Conservation (phyloP, 2,113 vertebrate genomes). For the Trogon surrucura region DNA sequence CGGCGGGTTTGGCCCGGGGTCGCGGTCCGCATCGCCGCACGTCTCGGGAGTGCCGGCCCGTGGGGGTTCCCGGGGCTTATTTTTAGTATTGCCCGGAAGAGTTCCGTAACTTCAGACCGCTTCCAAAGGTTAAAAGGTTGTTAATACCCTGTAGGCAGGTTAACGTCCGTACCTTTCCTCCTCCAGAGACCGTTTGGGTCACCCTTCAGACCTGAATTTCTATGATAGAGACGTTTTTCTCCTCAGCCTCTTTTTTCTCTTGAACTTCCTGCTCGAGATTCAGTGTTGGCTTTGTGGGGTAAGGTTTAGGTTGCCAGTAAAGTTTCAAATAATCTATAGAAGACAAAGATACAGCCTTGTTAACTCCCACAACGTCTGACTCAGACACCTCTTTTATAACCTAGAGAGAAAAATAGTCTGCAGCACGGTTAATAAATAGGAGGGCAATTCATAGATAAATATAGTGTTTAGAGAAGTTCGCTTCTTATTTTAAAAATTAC, state of each 20-base stretch:
- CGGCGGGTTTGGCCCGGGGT: too few relatives aligned
- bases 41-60: not conserved
- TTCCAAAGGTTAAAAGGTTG: not conserved
- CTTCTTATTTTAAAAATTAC: not conserved
- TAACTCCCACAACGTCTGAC: conserved; percentile 42
- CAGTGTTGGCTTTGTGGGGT: not conserved
- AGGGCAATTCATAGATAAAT: not conserved
- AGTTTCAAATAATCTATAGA: not conserved
- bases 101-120: not conserved
- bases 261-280: not conserved
- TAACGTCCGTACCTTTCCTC: not conserved
- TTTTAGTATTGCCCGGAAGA: not conserved
- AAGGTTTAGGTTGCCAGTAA: not conserved
- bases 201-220: not conserved
- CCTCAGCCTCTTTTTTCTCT: not conserved
- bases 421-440: not conserved
- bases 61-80: not conserved
- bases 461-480: not conserved
- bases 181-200: not conserved
- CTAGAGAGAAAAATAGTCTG: conserved; percentile 5
- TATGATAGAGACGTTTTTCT: not conserved
- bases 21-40: accelerated
- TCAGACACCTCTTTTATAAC: conserved; percentile 27
- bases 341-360: not conserved
- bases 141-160: not conserved